phyloP scores from a whole-genome alignment of 2,113 vertebrate species.

The Cephalopholis sonnerati region DNA sequence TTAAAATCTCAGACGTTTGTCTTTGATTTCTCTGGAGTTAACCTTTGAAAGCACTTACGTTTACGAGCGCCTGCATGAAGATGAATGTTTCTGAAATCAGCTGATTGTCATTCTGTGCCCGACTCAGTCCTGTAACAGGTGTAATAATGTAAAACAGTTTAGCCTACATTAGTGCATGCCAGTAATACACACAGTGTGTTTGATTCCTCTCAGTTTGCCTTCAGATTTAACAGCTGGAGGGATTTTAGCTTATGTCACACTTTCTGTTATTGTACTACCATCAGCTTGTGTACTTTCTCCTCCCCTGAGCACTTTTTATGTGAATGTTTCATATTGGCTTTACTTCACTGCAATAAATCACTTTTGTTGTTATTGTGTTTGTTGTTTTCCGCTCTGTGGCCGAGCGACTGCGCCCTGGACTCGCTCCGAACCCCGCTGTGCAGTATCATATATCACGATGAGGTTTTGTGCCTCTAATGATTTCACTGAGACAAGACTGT shows the following conservation, averaged over 20 bases:
- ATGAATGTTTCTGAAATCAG: slow-evolving; percentile 53
- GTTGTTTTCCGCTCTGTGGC: background rate
- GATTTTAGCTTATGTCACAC: slow-evolving; percentile 15
- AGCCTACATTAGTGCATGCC: slow-evolving; percentile 60
- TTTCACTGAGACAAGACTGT: background rate
- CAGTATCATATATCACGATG: background rate
- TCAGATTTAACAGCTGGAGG: slow-evolving; percentile 16
- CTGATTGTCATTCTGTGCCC: slow-evolving; percentile 43
- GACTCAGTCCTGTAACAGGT: slow-evolving; percentile 51
- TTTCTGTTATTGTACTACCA: slow-evolving; percentile 37
- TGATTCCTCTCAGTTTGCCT: slow-evolving; percentile 11
- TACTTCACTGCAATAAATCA: slow-evolving; percentile 74
- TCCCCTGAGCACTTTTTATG: slow-evolving; percentile 59
- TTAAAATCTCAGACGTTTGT: slow-evolving; percentile 31
- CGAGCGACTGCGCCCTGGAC: background rate
- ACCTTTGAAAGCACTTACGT: slow-evolving; percentile 65
- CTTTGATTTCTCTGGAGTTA: slow-evolving; percentile 41
- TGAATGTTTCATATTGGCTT: slow-evolving; percentile 61
- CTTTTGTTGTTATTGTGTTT: slow-evolving; percentile 51
- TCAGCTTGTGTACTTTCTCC: slow-evolving; percentile 34
- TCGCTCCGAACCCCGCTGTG: background rate
- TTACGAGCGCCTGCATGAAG: slow-evolving; percentile 60
- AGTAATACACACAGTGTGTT: slow-evolving; percentile 25
- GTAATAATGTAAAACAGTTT: slow-evolving; percentile 34
- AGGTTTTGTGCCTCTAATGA: background rate